Percentiles rank a stretch among this genome's conserved stretches.
Evolutionary conservation across 2,113 vertebrate species (phyloP).

Genomic region (Pterocles orientalis): DNA sequence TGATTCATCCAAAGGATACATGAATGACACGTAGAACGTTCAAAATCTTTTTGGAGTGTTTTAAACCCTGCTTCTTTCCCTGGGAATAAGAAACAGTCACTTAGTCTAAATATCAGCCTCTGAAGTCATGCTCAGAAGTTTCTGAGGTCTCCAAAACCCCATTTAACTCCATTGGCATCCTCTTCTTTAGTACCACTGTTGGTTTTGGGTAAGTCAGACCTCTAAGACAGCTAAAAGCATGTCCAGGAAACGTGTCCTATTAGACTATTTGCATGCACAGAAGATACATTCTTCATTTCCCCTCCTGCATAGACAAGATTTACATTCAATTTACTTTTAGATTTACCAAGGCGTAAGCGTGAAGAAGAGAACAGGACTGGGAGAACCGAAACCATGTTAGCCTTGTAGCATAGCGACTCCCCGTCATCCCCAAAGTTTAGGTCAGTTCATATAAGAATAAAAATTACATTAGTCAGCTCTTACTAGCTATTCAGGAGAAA

Average conservation of each 20-base stretch:
- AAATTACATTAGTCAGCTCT: slow-evolving; percentile 22
- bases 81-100: background rate
- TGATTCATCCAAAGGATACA: background rate
- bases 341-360: background rate
- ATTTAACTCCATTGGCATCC: background rate
- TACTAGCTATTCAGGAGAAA: background rate
- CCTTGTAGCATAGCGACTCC: background rate
- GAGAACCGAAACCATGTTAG: background rate
- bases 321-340: background rate
- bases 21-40: background rate
- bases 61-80: background rate
- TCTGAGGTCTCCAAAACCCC: background rate
- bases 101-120: background rate
- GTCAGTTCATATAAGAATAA: background rate
- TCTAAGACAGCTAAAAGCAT: background rate
- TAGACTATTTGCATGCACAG: background rate
- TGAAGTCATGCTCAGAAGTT: background rate
- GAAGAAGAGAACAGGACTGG: background rate
- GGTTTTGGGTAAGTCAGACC: background rate
- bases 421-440: background rate
- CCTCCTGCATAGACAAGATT: background rate
- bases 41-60: background rate
- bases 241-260: background rate
- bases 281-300: background rate
- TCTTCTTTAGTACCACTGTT: background rate